Percentiles rank a stretch among this genome's conserved stretches.
Conservation (phyloP, 2,888 invertebrate genomes). For the Lycophotia porphyrea region DNA sequence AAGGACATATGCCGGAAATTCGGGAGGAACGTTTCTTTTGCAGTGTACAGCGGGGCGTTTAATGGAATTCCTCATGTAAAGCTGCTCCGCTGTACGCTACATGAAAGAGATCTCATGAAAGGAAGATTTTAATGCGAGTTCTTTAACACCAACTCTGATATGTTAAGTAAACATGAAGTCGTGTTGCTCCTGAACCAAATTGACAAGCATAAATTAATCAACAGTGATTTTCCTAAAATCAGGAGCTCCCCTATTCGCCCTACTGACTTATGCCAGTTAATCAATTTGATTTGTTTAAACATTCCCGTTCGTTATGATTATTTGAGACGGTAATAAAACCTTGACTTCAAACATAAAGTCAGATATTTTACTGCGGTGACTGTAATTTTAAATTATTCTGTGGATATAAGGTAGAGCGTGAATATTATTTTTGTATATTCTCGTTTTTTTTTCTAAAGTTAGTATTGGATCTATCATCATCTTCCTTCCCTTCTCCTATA, state of each 20-base stretch:
- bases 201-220: conserved; percentile 7
- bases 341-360: conserved; percentile 24
- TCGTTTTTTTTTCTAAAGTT: neutral
- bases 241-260: conserved; percentile 65
- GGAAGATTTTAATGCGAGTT: neutral
- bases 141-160: neutral
- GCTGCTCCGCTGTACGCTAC: neutral
- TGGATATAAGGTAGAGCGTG: neutral
- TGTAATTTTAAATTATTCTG: neutral
- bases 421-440: neutral
- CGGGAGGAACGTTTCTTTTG: neutral
- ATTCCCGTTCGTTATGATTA: conserved; percentile 41
- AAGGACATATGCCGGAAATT: neutral
- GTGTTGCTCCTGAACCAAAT: neutral
- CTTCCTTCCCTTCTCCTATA: neutral
- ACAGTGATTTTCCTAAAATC: conserved; percentile 57
- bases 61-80: neutral
- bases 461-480: neutral
- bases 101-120: neutral
- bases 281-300: conserved; percentile 62
- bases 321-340: conserved; percentile 50
- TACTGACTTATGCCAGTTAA: conserved; percentile 53
- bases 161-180: neutral
- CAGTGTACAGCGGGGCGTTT: neutral
- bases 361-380: neutral